A percentile compares a stretch with the other conserved stretches of the same genome.
Conservation (phyloP, 2,888 invertebrate genomes). For the Drosophila pullipes region DNA sequence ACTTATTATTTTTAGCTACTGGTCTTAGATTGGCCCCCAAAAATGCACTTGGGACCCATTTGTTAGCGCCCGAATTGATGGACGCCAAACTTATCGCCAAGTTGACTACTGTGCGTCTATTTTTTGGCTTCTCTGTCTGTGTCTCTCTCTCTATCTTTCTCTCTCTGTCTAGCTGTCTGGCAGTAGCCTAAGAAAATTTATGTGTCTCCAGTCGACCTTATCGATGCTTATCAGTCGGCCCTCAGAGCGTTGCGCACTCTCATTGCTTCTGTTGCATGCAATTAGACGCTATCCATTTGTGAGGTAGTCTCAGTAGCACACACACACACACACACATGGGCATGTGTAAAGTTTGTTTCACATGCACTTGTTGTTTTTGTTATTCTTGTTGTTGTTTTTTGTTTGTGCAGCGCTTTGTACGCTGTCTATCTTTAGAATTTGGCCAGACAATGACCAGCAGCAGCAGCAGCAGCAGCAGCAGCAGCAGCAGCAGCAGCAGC, state of each 20-base stretch:
- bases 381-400: slow-evolving; percentile 24
- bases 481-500: not conserved
- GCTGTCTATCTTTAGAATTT: slow-evolving; percentile 60
- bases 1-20: slow-evolving; percentile 20
- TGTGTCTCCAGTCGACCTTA: slow-evolving; percentile 61
- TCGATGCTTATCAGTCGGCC: slow-evolving; percentile 60
- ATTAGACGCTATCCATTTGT: slow-evolving; percentile 53
- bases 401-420: slow-evolving; percentile 54
- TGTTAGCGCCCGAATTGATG: slow-evolving; percentile 25
- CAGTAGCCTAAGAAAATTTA: slow-evolving; percentile 43
- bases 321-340: slow-evolving; percentile 15
- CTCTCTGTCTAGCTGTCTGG: not conserved
- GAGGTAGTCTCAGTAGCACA: slow-evolving; percentile 47
- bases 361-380: slow-evolving; percentile 68
- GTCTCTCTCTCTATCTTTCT: not conserved
- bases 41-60: slow-evolving; percentile 14
- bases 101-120: slow-evolving; percentile 26
- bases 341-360: slow-evolving; percentile 61
- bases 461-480: slow-evolving; percentile 14
- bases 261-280: slow-evolving; percentile 42
- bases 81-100: slow-evolving; percentile 51
- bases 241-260: slow-evolving; percentile 40
- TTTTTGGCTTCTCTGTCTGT: not conserved
- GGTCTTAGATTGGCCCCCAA: slow-evolving; percentile 1
- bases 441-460: slow-evolving; percentile 66